Conservation (phyloP, 1,140 invertebrate species). For the Oreohelix idahoensis region DNA sequence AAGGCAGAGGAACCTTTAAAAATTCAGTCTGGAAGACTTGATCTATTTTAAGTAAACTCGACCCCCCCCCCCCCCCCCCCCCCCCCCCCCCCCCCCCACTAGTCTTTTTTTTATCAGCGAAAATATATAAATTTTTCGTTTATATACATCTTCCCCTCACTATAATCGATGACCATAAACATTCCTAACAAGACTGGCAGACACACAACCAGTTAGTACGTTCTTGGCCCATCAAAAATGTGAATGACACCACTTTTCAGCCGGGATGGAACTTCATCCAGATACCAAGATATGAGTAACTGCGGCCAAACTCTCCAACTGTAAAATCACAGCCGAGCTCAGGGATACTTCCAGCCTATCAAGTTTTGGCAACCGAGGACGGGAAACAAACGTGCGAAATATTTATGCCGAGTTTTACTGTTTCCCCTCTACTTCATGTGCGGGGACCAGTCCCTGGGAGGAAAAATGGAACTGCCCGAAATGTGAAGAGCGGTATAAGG, state of each 20-base stretch:
- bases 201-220: background rate
- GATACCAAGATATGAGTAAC: slow-evolving; percentile 1
- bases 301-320: background rate
- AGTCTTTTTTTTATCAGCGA: background rate
- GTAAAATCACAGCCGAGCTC: background rate
- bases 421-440: background rate
- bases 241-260: too few relatives aligned
- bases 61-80: too few relatives aligned
- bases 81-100: too few relatives aligned
- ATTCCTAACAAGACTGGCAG: background rate
- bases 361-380: background rate
- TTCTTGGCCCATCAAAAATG: background rate
- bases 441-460: slow-evolving; percentile 5
- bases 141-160: too few relatives aligned
- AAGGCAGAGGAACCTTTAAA: background rate
- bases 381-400: slow-evolving; percentile 11
- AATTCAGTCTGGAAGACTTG: background rate
- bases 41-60: too few relatives aligned
- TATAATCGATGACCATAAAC: background rate
- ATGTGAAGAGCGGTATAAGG: background rate
- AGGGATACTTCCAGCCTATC: background rate
- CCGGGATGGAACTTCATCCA: background rate
- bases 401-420: background rate
- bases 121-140: background rate
- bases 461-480: background rate